Evolutionary conservation across 2,113 vertebrate genomes (phyloP), one percentile per base, ranked within the genome.

Genomic region (Neomonachus schauinslandi): DNA sequence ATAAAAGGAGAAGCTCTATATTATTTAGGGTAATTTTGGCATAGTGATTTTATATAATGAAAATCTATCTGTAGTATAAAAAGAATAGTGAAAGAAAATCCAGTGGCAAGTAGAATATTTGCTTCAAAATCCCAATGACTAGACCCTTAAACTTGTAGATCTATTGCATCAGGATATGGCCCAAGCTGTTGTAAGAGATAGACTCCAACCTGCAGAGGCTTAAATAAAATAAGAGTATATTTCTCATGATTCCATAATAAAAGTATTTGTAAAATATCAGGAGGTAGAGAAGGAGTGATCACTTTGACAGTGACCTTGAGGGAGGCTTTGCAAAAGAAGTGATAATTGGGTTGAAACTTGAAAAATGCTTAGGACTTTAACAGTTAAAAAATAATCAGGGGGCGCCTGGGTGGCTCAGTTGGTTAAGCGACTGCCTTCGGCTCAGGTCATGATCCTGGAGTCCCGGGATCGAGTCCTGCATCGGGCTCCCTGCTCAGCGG

Each of bases 121-220:
- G 18, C 28, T 86, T 94, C 53, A 89, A 89, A 97, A 97, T 91
- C 21, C 65, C 42, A 84, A 8, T 65, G 46, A 46, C 21, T 85
- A n/a, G 4, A 91, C 31, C 10, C 22, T 80, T 88, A 72, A 88
- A 81, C 26, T 72, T 84, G 55, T 71, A 85, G 39, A 55, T 11
- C 21, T 21, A 33, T 13, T 72, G 2, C 39, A n/a, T 81, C 51
- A 49, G 28, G 28, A 31, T 80, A 28, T 77, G 36, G 19, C 18
- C 63, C 49, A 90, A 31, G 1, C 4, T 31, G 12, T 59, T 87
- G 2, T n/a, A 67, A 85, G 13, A 93, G 14, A 72, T 26, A 79
- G 49, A 57, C 15, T 95, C 26, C 10, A 93, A 67, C 57, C 36
- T 74, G 7, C 19, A 42, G 26, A 39, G 12, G 12, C 13, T 61